phyloP scores from a whole-genome alignment of 2,113 vertebrate genomes.

The Herpetotheres cachinnans region DNA sequence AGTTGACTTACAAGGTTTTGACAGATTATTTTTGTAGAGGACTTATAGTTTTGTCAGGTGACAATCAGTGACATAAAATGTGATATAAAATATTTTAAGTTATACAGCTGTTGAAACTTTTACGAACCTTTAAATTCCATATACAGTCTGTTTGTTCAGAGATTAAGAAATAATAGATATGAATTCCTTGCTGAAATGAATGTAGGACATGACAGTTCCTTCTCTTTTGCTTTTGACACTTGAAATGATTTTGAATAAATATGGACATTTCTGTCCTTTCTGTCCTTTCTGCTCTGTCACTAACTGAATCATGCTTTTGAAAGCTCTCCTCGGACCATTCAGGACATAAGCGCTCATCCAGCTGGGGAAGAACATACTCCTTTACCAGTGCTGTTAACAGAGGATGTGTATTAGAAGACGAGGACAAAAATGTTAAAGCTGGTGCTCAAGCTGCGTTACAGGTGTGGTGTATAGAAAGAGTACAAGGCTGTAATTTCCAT shows the following conservation, averaged over 20 bases:
- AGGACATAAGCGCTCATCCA: slow-evolving; percentile 90
- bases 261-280: no score
- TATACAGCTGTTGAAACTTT: not conserved
- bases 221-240: not conserved
- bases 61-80: not conserved
- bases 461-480: slow-evolving; percentile 57
- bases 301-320: slow-evolving; percentile 33
- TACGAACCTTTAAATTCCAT: not conserved
- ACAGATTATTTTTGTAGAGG: not conserved
- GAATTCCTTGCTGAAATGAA: not conserved
- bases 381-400: slow-evolving; percentile 94
- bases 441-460: slow-evolving; percentile 89
- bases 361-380: slow-evolving; percentile 95
- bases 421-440: slow-evolving; percentile 86
- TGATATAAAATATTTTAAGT: not conserved
- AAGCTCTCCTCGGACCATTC: slow-evolving; percentile 73
- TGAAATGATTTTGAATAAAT: not conserved
- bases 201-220: not conserved
- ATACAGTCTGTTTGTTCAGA: not conserved
- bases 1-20: not conserved
- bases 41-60: not conserved
- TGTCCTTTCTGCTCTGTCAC: not conserved
- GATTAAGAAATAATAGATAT: not conserved
- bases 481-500: accelerated
- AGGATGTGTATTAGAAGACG: slow-evolving; percentile 87